A percentile compares a stretch with the other conserved stretches of the same genome.
Evolutionary conservation across 2,888 invertebrate genomes (phyloP).

Genomic region (Hoplodrina blanda): DNA sequence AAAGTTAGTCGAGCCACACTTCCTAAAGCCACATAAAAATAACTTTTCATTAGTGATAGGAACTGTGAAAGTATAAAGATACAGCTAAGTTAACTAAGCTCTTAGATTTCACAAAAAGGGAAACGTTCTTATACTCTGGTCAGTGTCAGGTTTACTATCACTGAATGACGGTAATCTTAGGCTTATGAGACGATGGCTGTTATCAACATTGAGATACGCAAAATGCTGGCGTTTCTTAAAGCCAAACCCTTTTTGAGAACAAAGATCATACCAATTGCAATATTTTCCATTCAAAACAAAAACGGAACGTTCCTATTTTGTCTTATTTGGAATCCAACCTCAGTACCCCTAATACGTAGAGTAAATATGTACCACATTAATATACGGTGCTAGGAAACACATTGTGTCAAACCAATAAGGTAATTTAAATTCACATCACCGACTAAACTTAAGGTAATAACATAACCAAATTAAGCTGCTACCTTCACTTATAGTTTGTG

Average conservation of each 20-base stretch:
- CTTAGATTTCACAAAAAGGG: slow-evolving; percentile 20
- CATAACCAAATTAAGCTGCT: slow-evolving; percentile 53
- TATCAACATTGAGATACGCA: slow-evolving; percentile 12
- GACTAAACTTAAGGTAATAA: slow-evolving; percentile 52
- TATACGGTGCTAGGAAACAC: slow-evolving; percentile 25
- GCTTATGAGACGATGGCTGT: not conserved
- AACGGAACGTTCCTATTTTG: not conserved
- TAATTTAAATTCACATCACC: slow-evolving; percentile 50
- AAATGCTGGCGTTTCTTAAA: slow-evolving; percentile 12
- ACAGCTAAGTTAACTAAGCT: slow-evolving; percentile 8
- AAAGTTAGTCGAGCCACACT: not conserved
- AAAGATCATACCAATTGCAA: not conserved
- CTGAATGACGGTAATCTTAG: slow-evolving; percentile 11
- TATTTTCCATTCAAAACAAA: not conserved
- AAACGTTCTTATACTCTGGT: slow-evolving; percentile 7
- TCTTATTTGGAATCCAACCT: slow-evolving; percentile 16
- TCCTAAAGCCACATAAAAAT: slow-evolving; percentile 12
- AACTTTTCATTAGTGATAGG: slow-evolving; percentile 5
- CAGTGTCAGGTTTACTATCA: slow-evolving; percentile 8
- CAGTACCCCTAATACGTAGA: slow-evolving; percentile 2
- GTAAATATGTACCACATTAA: slow-evolving; percentile 18
- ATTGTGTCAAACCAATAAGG: slow-evolving; percentile 47
- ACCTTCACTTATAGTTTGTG: slow-evolving; percentile 49
- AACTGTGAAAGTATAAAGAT: slow-evolving; percentile 28
- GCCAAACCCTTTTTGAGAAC: not conserved